Conservation (phyloP, 53 echinoderm and acorn worm genomes). For the Echinarachnius parma region DNA sequence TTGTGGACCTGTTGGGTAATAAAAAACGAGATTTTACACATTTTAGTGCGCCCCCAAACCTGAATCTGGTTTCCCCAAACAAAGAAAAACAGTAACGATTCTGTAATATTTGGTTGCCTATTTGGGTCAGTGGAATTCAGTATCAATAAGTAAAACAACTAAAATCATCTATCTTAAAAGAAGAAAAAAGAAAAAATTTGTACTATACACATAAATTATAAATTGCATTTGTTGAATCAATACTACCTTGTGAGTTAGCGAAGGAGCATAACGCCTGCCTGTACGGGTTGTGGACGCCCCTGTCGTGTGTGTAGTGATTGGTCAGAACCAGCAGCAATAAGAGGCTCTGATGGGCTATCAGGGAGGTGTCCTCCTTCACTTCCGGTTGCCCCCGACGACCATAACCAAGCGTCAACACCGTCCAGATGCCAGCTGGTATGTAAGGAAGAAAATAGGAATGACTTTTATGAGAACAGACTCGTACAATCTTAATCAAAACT, state of each 20-base stretch:
- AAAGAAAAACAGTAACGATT: no score
- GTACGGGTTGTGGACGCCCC: conserved; percentile 84
- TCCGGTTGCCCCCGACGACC: conserved; percentile 40
- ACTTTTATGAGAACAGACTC: not conserved
- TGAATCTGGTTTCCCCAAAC: no score
- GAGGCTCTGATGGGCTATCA: conserved; percentile 90
- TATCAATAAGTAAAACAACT: no score
- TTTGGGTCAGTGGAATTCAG: no score
- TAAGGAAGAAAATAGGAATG: not conserved
- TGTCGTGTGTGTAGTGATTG: conserved; percentile 93
- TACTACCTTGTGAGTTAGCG: conserved; percentile 91
- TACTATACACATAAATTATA: no score
- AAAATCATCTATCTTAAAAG: no score
- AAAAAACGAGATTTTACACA: no score
- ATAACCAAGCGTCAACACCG: conserved; percentile 83
- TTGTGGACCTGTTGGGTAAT: no score
- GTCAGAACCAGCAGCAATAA: conserved; percentile 77
- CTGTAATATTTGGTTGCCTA: no score
- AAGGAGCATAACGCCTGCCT: conserved; percentile 82
- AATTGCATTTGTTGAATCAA: not conserved
- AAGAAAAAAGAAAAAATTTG: no score
- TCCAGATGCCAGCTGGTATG: conserved; percentile 84
- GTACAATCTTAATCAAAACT: not conserved
- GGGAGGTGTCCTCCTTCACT: conserved; percentile 58
- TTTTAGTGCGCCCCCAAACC: no score